Evolutionary conservation across 2,888 invertebrate genomes (phyloP).

Genomic region (Creontiades dilutus): DNA sequence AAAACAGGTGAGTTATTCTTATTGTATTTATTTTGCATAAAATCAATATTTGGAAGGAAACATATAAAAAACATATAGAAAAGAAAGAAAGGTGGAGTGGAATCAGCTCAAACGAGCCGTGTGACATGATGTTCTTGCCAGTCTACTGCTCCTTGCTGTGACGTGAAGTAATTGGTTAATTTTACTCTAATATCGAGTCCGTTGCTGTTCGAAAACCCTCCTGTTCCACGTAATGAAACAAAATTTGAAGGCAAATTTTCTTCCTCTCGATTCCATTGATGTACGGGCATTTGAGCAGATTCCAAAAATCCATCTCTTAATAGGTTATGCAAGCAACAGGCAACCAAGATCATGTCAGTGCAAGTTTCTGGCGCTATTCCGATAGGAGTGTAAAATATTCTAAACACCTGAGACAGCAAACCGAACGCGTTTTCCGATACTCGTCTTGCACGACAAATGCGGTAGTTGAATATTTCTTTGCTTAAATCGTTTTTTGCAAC

Average conservation of each 20-base stretch:
- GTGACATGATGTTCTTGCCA: too few species aligned
- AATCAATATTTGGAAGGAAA: too few species aligned
- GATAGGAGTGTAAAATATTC: slow-evolving; percentile 65
- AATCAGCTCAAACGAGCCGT: too few species aligned
- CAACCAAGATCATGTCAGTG: not conserved
- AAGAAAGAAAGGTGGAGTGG: too few species aligned
- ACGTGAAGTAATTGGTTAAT: too few species aligned
- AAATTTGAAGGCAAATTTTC: too few species aligned
- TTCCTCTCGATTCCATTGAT: not conserved
- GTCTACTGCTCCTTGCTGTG: too few species aligned
- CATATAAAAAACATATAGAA: too few species aligned
- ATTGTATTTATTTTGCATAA: too few species aligned
- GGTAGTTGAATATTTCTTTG: slow-evolving; percentile 34
- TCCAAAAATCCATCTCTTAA: slow-evolving; percentile 25
- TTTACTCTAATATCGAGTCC: too few species aligned
- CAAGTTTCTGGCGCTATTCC: slow-evolving; percentile 1
- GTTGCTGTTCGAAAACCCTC: slow-evolving; percentile 26
- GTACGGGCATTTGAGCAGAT: too few species aligned
- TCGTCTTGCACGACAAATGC: not conserved
- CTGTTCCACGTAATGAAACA: slow-evolving; percentile 25
- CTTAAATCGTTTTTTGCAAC: not conserved
- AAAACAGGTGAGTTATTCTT: too few species aligned
- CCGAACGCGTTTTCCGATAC: slow-evolving; percentile 37
- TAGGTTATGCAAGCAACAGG: slow-evolving; percentile 40
- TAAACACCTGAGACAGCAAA: slow-evolving; percentile 43